phyloP scores from a whole-genome alignment of 2,888 invertebrate species.

The Leptarthrus brevirostris region DNA sequence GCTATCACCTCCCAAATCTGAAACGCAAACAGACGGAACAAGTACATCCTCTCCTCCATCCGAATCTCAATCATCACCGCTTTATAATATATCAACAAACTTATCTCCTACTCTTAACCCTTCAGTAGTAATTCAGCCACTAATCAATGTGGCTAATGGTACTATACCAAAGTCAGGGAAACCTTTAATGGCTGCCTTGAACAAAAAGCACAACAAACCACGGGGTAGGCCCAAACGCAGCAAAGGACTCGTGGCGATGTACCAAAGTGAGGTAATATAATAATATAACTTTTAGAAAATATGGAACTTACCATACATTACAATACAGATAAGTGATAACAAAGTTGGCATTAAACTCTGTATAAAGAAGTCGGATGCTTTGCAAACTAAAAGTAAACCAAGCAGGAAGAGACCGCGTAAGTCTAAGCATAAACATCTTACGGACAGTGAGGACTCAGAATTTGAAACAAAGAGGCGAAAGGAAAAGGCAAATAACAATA shows the following conservation, averaged over 20 bases:
- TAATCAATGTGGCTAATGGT: slow-evolving; percentile 60
- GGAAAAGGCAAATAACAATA: slow-evolving; percentile 59
- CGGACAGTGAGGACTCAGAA: slow-evolving; percentile 69
- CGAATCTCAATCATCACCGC: slow-evolving; percentile 62
- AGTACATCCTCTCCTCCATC: slow-evolving; percentile 63
- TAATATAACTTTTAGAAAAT: not conserved
- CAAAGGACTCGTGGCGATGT: slow-evolving; percentile 69
- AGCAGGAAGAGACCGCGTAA: slow-evolving; percentile 65
- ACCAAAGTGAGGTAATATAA: slow-evolving; percentile 71
- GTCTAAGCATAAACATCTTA: slow-evolving; percentile 61
- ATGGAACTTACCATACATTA: not conserved
- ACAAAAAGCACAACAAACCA: slow-evolving; percentile 63
- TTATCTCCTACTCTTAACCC: slow-evolving; percentile 42
- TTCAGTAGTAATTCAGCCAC: slow-evolving; percentile 50
- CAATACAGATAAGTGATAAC: slow-evolving; percentile 68
- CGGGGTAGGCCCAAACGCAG: slow-evolving; percentile 67
- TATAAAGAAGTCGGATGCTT: slow-evolving; percentile 65
- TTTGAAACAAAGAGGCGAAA: slow-evolving; percentile 68
- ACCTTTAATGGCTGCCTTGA: slow-evolving; percentile 63
- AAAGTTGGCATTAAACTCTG: slow-evolving; percentile 66
- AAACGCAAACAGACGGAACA: slow-evolving; percentile 64
- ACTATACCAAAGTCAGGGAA: slow-evolving; percentile 66
- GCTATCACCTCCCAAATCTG: slow-evolving; percentile 63
- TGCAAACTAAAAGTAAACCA: slow-evolving; percentile 57
- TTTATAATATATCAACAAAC: slow-evolving; percentile 10